Evolutionary conservation across 1,140 invertebrate species (phyloP).

Genomic region (Matsumurasca onukii): DNA sequence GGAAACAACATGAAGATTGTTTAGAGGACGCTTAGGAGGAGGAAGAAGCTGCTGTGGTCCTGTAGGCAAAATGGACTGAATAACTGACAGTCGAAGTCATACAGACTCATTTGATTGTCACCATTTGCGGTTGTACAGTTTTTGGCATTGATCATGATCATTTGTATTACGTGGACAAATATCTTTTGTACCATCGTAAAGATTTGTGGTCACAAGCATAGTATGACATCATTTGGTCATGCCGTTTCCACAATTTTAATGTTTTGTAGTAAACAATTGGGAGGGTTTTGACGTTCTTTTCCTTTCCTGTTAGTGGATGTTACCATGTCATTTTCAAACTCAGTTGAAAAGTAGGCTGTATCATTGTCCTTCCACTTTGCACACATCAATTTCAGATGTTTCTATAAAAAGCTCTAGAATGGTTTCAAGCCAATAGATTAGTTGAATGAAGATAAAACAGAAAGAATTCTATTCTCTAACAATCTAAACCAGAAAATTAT

Average conservation of each 20-base stretch:
- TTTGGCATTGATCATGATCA: neutral
- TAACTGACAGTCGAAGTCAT: neutral
- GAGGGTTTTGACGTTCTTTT: neutral
- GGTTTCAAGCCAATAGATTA: no score
- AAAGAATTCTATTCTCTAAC: neutral
- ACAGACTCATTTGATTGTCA: neutral
- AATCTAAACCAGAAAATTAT: no score
- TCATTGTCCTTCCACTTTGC: neutral
- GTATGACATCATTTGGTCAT: neutral
- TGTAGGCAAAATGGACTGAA: neutral
- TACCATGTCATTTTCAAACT: neutral
- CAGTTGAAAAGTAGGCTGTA: neutral
- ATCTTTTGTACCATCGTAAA: constrained; percentile 7
- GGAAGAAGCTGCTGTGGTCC: neutral
- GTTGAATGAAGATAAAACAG: neutral
- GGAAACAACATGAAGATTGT: neutral
- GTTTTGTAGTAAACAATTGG: neutral
- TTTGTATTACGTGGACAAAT: neutral
- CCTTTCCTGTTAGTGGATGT: neutral
- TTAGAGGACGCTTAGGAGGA: neutral
- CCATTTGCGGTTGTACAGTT: constrained; percentile 4
- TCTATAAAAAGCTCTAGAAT: no score
- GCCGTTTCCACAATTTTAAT: neutral
- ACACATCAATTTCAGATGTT: neutral
- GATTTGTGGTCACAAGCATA: neutral